Percentiles rank a stretch among this genome's conserved stretches.
Evolutionary conservation across 2,113 vertebrate genomes (phyloP).

Genomic region (Tenebrosternarchus preto): DNA sequence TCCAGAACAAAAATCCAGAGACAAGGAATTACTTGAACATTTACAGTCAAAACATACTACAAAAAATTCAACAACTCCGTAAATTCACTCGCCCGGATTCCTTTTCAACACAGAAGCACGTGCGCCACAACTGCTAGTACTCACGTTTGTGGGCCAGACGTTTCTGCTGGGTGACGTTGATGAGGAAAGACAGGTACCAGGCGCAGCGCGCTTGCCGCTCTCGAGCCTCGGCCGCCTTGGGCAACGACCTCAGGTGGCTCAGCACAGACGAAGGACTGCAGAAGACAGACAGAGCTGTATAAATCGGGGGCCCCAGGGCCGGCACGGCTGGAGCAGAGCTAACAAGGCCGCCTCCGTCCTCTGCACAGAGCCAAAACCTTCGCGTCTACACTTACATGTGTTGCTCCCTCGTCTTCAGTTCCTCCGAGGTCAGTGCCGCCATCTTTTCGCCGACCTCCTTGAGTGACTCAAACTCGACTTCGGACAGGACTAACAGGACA

Average conservation of each 20-base stretch:
- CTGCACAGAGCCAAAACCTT: background rate
- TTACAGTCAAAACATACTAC: too few relatives aligned
- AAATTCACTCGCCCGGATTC: background rate
- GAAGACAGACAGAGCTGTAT: conserved; percentile 8
- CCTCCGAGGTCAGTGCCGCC: conserved; percentile 72
- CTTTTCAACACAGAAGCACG: background rate
- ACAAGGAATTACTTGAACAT: background rate
- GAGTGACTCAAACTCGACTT: conserved; percentile 79
- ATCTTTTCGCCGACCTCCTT: conserved; percentile 74
- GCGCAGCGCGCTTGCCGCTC: conserved; percentile 78
- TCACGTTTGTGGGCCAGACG: conserved; percentile 82
- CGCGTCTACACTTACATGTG: conserved; percentile 69
- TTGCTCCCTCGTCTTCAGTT: conserved; percentile 76
- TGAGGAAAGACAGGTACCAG: conserved; percentile 84
- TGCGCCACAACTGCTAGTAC: conserved; percentile 44
- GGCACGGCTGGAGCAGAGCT: background rate
- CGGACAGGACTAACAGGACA: conserved; percentile 77
- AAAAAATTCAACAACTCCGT: too few relatives aligned
- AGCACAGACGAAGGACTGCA: conserved; percentile 70
- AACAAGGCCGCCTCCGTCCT: background rate
- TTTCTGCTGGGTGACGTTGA: conserved; percentile 77
- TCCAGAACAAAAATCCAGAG: background rate
- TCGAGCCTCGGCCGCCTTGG: conserved; percentile 64
- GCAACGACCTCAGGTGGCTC: conserved; percentile 78
- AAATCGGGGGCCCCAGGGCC: background rate